A percentile compares a stretch with the other conserved stretches of the same genome.
These are phyloP conservation scores for Nothoprocta perdicaria DNA, from an alignment of 2,113 vertebrate species.

Conservation along the genomic window DNA sequence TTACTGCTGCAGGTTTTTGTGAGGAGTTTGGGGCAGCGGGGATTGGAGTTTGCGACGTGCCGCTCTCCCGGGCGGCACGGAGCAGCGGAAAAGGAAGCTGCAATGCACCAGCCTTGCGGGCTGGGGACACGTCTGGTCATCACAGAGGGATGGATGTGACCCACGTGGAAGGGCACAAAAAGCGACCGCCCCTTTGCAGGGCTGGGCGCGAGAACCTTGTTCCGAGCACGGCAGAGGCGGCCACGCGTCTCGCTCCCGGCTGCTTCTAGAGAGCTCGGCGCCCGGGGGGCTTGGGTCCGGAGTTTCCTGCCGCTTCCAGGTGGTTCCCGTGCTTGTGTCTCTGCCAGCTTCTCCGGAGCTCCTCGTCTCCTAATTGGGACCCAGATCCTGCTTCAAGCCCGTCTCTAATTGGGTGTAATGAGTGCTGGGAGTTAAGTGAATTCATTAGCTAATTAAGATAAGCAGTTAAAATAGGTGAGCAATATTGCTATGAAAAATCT, in stretches of 20 bases:
- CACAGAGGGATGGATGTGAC: background rate
- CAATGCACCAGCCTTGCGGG: background rate
- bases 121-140: background rate
- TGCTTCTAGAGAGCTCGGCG: background rate
- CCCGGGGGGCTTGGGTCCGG: background rate
- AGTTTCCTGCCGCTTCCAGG: background rate
- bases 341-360: background rate
- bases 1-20: background rate
- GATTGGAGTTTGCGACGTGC: background rate
- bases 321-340: background rate
- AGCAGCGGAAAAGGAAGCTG: background rate
- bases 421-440: constrained; percentile 20
- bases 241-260: background rate
- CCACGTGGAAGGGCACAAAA: background rate
- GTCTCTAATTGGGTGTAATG: background rate
- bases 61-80: background rate
- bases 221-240: background rate
- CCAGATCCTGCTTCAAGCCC: background rate
- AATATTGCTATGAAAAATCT: background rate
- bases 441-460: constrained; percentile 5
- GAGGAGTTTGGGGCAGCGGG: background rate
- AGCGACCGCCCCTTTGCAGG: accelerated
- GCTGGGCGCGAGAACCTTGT: accelerated
- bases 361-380: background rate
- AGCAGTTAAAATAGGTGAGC: constrained; percentile 13